Base-by-base conservation (phyloP, 2,797 vertebrate genomes). In the Potorous gilbertii region DNA sequence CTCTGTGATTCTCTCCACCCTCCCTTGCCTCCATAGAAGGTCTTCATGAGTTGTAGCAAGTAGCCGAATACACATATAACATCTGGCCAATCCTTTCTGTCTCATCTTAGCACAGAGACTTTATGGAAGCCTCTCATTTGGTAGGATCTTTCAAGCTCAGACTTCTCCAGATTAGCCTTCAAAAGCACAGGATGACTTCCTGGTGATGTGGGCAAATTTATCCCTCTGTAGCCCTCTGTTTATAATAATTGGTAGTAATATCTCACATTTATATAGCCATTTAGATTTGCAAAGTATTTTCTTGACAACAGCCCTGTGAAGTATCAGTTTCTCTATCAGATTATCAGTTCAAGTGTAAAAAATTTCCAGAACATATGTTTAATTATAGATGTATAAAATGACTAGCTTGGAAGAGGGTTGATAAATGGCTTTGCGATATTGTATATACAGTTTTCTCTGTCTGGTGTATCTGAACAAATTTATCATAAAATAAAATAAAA, bases 401-500 rank as follows among this genome's bases (percentile, higher is more conserved):
- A 96, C 90, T 96, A 59, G 93, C 95, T 96, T 98, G 92, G 90
- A 97, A 95, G 91, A 93, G 18, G 24, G 14, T 93, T 93, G 94
- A 94, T 92, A 96, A 93, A 57, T 98, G 94, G 87, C 90, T 98
- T 93, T 97, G 96, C 11, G 55, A 12, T 98, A 96, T 94, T 97
- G 93, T 97, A 91, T 98, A 96, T 96, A 98, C 93, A 96, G 89
- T 98, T 97, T 55, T 97, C 90, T 98, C 97, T 98, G 97, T 96
- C 97, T 98, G 92, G 92, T 96, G 98, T 96, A 92, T 93, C 94
- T 93, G 94, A 98, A 95, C 90, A 95, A 87, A 96, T 96, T 93
- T 93, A 93, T 96, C 59, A 24, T 29, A 46, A 54, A 54, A 54
- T 74, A 81, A 96, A 57, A 9, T 62, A 34, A 62, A 62, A 62